These are phyloP conservation scores for Oxystoma pomonae DNA, from an alignment of 2,888 invertebrate species.

Conservation along the genomic window DNA sequence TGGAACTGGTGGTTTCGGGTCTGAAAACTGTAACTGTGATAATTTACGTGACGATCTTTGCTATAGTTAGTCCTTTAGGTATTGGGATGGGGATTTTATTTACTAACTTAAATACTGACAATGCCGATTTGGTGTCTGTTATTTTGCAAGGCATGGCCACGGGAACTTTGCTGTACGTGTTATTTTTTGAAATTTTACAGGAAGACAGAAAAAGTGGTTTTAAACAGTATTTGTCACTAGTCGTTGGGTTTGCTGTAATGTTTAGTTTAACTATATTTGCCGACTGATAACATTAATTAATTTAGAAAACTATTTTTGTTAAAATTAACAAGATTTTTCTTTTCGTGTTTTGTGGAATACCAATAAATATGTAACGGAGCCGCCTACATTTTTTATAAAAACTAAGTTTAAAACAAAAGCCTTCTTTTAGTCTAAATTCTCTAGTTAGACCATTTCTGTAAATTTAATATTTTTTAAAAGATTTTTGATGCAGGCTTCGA, in stretches of 20 bases:
- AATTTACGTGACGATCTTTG: slow-evolving; percentile 70
- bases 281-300: background rate
- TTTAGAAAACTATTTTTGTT: too few species aligned
- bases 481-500: too few species aligned
- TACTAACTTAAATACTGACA: slow-evolving; percentile 55
- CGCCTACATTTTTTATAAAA: too few species aligned
- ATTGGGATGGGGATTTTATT: slow-evolving; percentile 70
- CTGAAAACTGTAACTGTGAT: slow-evolving; percentile 60
- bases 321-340: too few species aligned
- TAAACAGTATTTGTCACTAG: slow-evolving; percentile 60
- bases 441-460: too few species aligned
- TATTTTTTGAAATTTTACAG: slow-evolving; percentile 92
- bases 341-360: too few species aligned
- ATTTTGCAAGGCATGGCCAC: slow-evolving; percentile 81
- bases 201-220: slow-evolving; percentile 56
- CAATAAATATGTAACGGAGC: too few species aligned
- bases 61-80: slow-evolving; percentile 75
- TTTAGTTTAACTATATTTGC: slow-evolving; percentile 47
- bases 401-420: too few species aligned
- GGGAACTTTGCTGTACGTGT: slow-evolving; percentile 91
- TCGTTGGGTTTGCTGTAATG: slow-evolving; percentile 69
- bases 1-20: slow-evolving; percentile 71
- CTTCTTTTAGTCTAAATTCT: too few species aligned
- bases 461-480: too few species aligned
- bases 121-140: slow-evolving; percentile 60